Evolutionary conservation across 2,888 invertebrate genomes (phyloP).

Genomic region (Rhimphoctona megacephalus): DNA sequence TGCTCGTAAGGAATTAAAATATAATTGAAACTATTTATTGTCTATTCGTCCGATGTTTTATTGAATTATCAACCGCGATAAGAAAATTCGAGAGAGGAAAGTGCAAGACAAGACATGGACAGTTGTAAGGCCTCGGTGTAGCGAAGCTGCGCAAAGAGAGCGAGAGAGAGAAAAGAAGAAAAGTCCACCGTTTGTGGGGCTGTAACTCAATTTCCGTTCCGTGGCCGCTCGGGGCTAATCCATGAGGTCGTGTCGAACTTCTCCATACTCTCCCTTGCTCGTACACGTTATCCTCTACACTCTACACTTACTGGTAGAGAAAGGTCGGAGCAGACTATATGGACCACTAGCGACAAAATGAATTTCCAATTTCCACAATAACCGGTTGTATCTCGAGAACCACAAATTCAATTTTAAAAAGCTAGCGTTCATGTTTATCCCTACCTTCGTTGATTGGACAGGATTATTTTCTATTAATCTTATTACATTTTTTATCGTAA

Average conservation of each 20-base stretch:
- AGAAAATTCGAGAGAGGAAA: conserved; percentile 7
- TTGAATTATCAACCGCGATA: conserved; percentile 1
- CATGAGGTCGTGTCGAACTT: conserved; percentile 39
- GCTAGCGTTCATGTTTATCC: background rate
- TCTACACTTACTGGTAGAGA: background rate
- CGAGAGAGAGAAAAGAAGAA: conserved; percentile 1
- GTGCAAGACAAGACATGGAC: conserved; percentile 9
- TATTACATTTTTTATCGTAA: background rate
- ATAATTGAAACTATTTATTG: background rate
- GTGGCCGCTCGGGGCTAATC: conserved; percentile 59
- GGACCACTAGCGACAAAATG: conserved; percentile 11
- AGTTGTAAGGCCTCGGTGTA: conserved; percentile 30
- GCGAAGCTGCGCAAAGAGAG: background rate
- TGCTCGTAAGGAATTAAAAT: background rate
- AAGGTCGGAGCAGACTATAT: conserved; percentile 20
- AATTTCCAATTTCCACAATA: background rate
- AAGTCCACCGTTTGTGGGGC: conserved; percentile 52
- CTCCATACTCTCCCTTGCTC: conserved; percentile 18
- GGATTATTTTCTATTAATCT: too few relatives aligned
- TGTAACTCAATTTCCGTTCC: conserved; percentile 68
- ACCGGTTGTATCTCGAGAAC: background rate
- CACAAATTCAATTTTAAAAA: background rate
- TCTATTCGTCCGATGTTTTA: background rate
- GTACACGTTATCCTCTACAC: background rate
- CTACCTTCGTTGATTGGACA: background rate